These are phyloP conservation scores for Sylvietta virens DNA, from an alignment of 2,113 vertebrate species.

Conservation along the genomic window DNA sequence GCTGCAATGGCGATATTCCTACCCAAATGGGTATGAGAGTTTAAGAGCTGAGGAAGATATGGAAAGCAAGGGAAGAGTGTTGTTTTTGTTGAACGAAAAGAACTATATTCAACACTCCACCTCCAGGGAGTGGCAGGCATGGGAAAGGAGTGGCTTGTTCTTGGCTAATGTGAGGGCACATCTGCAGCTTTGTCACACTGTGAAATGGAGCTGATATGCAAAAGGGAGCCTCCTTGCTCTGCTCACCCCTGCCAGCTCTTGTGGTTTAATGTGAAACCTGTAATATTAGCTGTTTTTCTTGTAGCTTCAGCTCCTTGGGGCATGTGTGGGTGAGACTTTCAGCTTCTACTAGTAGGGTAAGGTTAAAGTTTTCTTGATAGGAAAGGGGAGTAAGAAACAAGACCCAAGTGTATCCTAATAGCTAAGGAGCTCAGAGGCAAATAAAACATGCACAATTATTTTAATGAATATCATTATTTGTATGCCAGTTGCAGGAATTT, in stretches of 20 bases:
- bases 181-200: background rate
- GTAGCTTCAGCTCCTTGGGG: background rate
- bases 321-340: background rate
- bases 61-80: background rate
- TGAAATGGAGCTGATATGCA: background rate
- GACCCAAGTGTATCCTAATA: background rate
- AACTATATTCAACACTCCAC: background rate
- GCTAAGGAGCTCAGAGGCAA: background rate
- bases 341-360: background rate
- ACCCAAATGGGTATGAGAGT: background rate
- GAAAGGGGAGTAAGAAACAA: background rate
- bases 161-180: background rate
- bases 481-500: background rate
- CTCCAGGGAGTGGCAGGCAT: background rate
- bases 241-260: background rate
- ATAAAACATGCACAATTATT: background rate
- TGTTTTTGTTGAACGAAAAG: background rate
- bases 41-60: background rate
- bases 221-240: background rate
- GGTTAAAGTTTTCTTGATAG: background rate
- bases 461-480: background rate
- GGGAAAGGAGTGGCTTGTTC: background rate
- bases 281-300: background rate
- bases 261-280: background rate
- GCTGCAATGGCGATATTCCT: background rate